Evolutionary conservation across 1,140 invertebrate species (phyloP).

Genomic region (Drosophila bocqueti): DNA sequence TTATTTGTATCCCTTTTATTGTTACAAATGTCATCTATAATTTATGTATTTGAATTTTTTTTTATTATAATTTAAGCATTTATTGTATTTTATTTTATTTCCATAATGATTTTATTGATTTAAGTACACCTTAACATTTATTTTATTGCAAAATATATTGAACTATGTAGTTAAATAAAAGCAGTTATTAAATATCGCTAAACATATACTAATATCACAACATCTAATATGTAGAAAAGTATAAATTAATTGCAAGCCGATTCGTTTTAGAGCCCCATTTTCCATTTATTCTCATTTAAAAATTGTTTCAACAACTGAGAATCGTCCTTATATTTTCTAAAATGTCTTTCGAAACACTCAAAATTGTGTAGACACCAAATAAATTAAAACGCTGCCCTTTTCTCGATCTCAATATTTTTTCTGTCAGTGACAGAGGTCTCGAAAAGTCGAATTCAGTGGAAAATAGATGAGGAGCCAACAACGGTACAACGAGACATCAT

Average conservation of each 20-base stretch:
- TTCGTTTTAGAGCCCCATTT: neutral
- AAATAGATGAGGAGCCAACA: conserved; percentile 65
- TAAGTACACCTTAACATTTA: neutral
- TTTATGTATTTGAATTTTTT: no score
- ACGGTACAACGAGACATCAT: conserved; percentile 84
- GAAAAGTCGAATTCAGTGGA: conserved; percentile 80
- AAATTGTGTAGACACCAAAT: neutral
- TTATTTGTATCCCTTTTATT: no score
- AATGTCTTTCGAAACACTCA: no score
- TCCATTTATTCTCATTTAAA: neutral
- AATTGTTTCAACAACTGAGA: neutral
- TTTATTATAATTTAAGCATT: no score
- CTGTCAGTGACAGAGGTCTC: conserved; percentile 41
- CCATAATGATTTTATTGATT: neutral
- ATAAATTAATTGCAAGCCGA: neutral
- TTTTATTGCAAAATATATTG: neutral
- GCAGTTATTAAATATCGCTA: neutral
- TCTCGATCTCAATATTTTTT: neutral
- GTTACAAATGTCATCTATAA: no score
- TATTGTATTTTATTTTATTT: neutral
- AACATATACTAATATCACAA: neutral
- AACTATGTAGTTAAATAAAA: neutral
- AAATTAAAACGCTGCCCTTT: neutral
- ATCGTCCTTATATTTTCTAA: no score
- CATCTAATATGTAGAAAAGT: no score